Percentiles rank a stretch among this genome's conserved stretches.
Evolutionary conservation across 2,113 vertebrate species (phyloP).

Genomic region (Myotis davidii): DNA sequence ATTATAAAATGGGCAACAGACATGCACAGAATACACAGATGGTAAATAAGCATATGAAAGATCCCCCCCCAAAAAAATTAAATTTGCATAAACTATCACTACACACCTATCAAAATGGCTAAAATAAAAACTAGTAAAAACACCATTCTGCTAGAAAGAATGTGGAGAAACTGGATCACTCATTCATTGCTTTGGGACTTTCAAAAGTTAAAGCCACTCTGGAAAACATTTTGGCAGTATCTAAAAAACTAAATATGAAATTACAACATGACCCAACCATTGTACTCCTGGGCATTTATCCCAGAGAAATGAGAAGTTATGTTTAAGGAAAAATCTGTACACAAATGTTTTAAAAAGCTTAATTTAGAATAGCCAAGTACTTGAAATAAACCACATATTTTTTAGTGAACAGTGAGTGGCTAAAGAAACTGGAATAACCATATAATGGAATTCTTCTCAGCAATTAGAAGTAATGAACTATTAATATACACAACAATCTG

Average conservation of each 20-base stretch:
- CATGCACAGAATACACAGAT: not conserved
- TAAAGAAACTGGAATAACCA: not conserved
- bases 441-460: not conserved
- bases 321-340: not conserved
- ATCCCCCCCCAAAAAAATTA: not conserved
- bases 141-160: not conserved
- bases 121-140: not conserved
- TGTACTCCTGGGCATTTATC: not conserved
- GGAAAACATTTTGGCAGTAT: constrained; percentile 16
- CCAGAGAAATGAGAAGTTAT: not conserved
- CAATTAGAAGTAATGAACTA: not conserved
- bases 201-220: not conserved
- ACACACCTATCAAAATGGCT: not conserved
- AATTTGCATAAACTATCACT: not conserved
- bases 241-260: constrained; percentile 12
- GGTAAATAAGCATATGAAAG: not conserved
- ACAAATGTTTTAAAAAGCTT: not conserved
- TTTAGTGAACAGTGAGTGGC: not conserved
- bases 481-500: not conserved
- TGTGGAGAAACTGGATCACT: not conserved
- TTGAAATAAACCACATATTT: not conserved
- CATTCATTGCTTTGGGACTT: not conserved
- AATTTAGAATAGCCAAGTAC: not conserved
- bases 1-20: constrained; percentile 13
- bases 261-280: not conserved